phyloP scores from a whole-genome alignment of 2,113 vertebrate species.

The Upupa epops region DNA sequence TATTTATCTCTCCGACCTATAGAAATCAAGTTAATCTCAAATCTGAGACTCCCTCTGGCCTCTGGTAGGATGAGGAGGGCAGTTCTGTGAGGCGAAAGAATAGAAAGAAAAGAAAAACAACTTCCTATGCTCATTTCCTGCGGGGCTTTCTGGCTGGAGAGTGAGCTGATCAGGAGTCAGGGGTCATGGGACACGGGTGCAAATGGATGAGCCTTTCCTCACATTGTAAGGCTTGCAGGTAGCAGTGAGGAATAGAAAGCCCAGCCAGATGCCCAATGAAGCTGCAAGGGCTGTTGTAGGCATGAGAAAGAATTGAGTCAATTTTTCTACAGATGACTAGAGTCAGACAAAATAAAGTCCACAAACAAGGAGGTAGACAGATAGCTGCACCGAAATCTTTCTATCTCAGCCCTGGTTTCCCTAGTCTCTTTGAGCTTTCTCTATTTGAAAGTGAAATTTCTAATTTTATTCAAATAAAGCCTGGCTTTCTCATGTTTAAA shows the following conservation, averaged over 20 bases:
- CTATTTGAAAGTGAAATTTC: constrained; percentile 44
- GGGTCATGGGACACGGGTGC: fast-evolving
- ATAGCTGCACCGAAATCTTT: neutral
- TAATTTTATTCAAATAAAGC: constrained; percentile 63
- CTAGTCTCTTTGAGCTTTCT: constrained; percentile 8
- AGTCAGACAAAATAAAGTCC: neutral
- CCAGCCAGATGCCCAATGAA: neutral
- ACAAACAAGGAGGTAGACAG: neutral
- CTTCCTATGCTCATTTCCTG: fast-evolving
- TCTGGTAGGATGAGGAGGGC: neutral
- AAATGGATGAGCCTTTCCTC: neutral
- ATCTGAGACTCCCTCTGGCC: neutral
- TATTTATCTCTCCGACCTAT: neutral
- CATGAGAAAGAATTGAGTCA: neutral
- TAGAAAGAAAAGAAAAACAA: neutral
- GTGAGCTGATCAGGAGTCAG: fast-evolving
- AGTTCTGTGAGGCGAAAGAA: neutral
- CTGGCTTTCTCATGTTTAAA: constrained; percentile 47
- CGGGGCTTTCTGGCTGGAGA: neutral
- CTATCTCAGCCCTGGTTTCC: neutral
- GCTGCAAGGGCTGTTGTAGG: neutral
- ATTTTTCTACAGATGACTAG: neutral
- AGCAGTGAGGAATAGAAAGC: neutral
- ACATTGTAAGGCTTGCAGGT: fast-evolving
- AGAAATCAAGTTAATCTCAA: neutral